Evolutionary conservation across 1,140 invertebrate genomes (phyloP), one percentile per base, ranked within the genome.

Genomic region (Zeugodacus cucurbitae): DNA sequence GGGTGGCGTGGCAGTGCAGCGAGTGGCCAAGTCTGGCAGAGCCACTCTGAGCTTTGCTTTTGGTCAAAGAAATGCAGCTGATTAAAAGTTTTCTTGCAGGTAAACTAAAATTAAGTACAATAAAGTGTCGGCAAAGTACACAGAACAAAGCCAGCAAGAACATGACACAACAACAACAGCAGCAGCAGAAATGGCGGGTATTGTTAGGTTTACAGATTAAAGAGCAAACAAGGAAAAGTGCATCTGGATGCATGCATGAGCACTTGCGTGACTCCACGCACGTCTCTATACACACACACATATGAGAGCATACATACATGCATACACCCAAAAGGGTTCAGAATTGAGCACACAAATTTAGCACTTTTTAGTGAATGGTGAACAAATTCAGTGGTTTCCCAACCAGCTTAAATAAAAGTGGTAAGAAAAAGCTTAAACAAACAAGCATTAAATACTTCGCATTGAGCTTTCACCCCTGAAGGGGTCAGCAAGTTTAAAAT

Each of bases 51-150:
- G 41, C 44, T 7, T 29, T 41, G 48, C 11, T 48, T 82, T 48
- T 22, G 74, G 74, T 54, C 74, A 54, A 82, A 82, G 74, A 82
- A 82, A 48, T 82, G 74, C 74, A 82, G 74, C 74, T 82, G 74
- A 82, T 82, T 82, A 82, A 82, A 82, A 82, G 74, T 82, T 82
- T 82, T 26, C 41, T 82, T 82, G 74, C 74, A 82, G 74, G 41
- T 82, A 48, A 82, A 82, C 74, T 82, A 41, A 82, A 82, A 82
- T 82, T 82, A 82, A 82, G 74, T 82, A 82, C 74, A 82, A 82
- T 82, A 82, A 82, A 82, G 74, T 82, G 74, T 44, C 41, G 74
- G 74, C 20, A 82, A 82, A 48, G 41, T 82, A 48, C 41, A 26
- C 37, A 82, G 44, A 70, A 82, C 44, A 44, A 44, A 54, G 14